Conservation (phyloP, 1,140 invertebrate genomes). For the Steinernema feltiae region DNA sequence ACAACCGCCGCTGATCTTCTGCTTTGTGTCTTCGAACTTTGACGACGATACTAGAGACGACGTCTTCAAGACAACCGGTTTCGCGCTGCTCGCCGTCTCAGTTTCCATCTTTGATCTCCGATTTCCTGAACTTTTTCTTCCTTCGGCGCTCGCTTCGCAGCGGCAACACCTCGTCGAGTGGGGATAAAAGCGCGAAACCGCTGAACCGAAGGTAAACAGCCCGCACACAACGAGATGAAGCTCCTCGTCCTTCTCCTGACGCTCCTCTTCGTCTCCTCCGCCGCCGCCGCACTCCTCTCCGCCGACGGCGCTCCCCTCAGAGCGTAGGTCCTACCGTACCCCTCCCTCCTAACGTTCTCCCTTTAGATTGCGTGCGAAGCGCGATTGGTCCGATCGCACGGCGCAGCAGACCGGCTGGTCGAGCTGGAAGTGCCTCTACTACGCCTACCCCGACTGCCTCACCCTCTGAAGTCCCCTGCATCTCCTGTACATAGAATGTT, state of each 20-base stretch:
- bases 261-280: neutral
- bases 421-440: neutral
- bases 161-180: neutral
- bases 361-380: neutral
- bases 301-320: neutral
- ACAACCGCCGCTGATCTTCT: too few relatives aligned
- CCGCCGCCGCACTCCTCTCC: neutral
- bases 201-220: neutral
- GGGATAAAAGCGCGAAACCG: neutral
- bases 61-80: neutral
- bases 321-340: conserved; percentile 1
- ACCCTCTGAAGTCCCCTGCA: neutral
- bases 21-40: too few relatives aligned
- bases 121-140: neutral
- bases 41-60: neutral
- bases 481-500: neutral
- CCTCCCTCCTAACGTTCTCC: neutral
- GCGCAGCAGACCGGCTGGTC: neutral
- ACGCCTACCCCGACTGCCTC: conserved; percentile 9
- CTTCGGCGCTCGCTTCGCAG: neutral
- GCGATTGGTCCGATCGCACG: conserved; percentile 5
- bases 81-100: too few relatives aligned
- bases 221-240: neutral
- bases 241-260: neutral
- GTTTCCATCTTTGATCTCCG: conserved; percentile 1